Evolutionary conservation across 2,113 vertebrate species (phyloP), one percentile per base, ranked within the genome.

Genomic region (Pitta sordida): DNA sequence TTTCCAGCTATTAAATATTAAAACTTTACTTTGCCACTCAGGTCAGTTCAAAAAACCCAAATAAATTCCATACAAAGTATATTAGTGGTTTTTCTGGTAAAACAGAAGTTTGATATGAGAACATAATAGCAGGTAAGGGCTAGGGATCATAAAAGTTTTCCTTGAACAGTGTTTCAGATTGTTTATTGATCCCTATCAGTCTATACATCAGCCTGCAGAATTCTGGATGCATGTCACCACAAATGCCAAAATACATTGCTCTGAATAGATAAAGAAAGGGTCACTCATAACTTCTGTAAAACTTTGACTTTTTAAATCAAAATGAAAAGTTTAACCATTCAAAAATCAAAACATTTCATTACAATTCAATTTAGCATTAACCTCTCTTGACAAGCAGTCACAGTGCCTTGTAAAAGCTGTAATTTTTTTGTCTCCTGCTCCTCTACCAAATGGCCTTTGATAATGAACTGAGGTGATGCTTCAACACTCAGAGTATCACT

Each of bases 1-100:
- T 55, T 91, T 80, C 69, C 60, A 91, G 37, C 62, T 96, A 95
- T 95, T 92, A 97, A 97, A 97, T 95, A 95, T 95, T 97, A 95
- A 97, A 95, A 88, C 74, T 52, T 80, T 83, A 84, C 81, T 92
- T 85, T 93, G 77, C 76, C 67, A 71, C 78, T 75, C 86, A 86
- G 90, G 93, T 93, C 88, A 88, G 78, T 71, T 88, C 29, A 58
- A 93, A 55, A 55, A 77, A 93, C 95, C 32, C 55, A 67, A 91
- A 84, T 60, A 71, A 94, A 83, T 67, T 70, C 53, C 17, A 41
- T 10, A 27, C 56, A 86, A 96, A 75, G 30, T 43, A 67, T 64
- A 44, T 69, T 58, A 23, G n/a, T 37, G 43, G 15, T 48, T 59
- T n/a, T 79, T 24, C 56, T 52, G 41, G 19, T 14, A 83, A 86